Conservation (phyloP, 53 echinoderm and acorn worm genomes). For the Holothuria leucospilota region DNA sequence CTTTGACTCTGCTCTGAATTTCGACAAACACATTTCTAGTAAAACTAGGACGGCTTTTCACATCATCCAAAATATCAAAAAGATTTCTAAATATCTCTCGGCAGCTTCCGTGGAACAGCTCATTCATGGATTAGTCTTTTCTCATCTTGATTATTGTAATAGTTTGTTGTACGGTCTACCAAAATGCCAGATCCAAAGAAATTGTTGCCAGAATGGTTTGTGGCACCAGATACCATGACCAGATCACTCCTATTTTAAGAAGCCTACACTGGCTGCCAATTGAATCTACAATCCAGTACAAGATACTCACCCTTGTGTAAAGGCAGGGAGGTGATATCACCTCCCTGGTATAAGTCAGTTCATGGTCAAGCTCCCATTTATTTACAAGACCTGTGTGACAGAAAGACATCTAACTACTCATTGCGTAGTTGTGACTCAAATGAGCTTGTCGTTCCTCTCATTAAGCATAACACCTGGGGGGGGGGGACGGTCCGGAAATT, state of each 20-base stretch:
- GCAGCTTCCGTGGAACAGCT: no score
- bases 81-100: not conserved
- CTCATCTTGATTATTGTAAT: no score
- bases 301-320: not conserved
- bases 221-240: not conserved
- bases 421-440: no score
- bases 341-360: no score
- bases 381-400: no score
- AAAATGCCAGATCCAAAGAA: not conserved
- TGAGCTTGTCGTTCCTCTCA: no score
- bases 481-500: no score
- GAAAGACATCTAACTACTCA: no score
- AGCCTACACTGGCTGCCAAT: not conserved
- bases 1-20: not conserved
- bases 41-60: conserved; percentile 1
- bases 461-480: no score
- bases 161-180: conserved; percentile 10
- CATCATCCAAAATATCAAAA: not conserved
- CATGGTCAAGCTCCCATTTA: no score
- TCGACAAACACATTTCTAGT: not conserved
- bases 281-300: not conserved
- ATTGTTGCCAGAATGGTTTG: not conserved
- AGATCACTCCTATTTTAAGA: not conserved
- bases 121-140: not conserved
- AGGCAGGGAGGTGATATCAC: no score